Evolutionary conservation across 1,140 invertebrate genomes (phyloP), one percentile per base, ranked within the genome.

Genomic region (Rhyzopertha dominica): DNA sequence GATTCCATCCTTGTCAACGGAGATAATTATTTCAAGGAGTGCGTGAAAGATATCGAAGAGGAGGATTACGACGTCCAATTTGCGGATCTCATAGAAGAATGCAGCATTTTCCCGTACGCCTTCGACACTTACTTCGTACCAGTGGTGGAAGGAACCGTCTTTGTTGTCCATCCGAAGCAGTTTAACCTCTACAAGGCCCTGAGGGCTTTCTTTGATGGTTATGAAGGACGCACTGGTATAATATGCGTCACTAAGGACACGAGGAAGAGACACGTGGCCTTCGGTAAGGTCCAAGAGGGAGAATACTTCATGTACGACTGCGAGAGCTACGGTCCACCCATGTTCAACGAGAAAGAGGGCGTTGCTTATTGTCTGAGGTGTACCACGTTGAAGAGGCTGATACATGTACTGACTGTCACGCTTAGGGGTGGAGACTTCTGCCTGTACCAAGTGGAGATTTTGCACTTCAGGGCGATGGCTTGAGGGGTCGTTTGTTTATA

Each of bases 291-390:
- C 0, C 35, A 57, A 24, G 68, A 70, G 18, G 55, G 54, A 3
- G 77, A 77, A 5, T 80, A 78, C 53, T 79, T 77, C 48, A 74
- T 80, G 76, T 80, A 73, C 55, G 78, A 80, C 49, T 77, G 74
- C 49, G 74, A 78, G 59, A 72, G 72, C 40, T 69, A 69, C 54
- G 78, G 78, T 18, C 65, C 67, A 12, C 77, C 77, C 0, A 62
- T 79, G 55, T 80, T 78, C 61, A 64, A 69, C 29, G 73, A 76
- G 2, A 67, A 71, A 9, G 68, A 73, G 54, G 77, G 76, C 4
- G 65, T 68, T 16, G 67, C 76, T 2, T 80, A 79, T 49, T 63
- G 77, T 38, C 61, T 80, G 24, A 72, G 75, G 53, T 77, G 74
- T 36, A 71, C 74, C n/a, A 75, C 74, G 31, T 56, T 79, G 0